Conservation (phyloP, 2,888 invertebrate species). For the Chydorus sphaericus region DNA sequence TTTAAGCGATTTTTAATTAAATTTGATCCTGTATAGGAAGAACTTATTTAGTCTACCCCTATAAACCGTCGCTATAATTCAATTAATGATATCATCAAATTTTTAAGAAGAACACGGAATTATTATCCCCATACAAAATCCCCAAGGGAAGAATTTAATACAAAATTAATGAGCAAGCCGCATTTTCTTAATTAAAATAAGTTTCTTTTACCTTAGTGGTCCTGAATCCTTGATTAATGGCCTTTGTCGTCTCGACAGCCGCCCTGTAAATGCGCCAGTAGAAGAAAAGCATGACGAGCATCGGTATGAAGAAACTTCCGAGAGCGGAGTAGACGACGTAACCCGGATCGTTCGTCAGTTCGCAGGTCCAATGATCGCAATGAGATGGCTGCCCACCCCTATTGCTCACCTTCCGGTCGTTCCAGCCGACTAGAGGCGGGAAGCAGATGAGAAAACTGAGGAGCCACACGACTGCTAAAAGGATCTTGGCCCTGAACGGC, state of each 20-base stretch:
- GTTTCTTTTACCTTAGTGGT: conserved; percentile 11
- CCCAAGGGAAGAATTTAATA: no score
- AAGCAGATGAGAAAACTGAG: conserved; percentile 92
- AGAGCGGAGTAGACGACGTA: conserved; percentile 94
- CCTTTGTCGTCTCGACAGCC: conserved; percentile 79
- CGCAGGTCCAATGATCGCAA: conserved; percentile 37
- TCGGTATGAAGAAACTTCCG: conserved; percentile 95
- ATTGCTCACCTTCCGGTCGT: conserved; percentile 39
- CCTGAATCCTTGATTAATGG: conserved; percentile 56
- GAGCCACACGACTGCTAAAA: conserved; percentile 88
- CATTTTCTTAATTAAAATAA: no score
- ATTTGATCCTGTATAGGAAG: no score
- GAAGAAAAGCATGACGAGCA: conserved; percentile 96
- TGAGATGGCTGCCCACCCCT: not conserved
- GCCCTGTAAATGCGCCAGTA: conserved; percentile 94
- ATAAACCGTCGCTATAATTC: no score
- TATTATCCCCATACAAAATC: no score
- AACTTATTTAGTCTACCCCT: no score
- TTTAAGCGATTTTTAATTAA: no score
- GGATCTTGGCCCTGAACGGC: conserved; percentile 61
- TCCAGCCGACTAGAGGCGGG: conserved; percentile 90
- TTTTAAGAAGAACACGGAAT: no score
- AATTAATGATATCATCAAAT: no score
- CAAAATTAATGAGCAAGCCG: no score
- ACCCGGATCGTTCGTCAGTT: conserved; percentile 81